A percentile compares a stretch with the other conserved stretches of the same genome.
These are phyloP conservation scores for Platichthys flesus DNA, from an alignment of 2,113 vertebrate species.

Conservation along the genomic window DNA sequence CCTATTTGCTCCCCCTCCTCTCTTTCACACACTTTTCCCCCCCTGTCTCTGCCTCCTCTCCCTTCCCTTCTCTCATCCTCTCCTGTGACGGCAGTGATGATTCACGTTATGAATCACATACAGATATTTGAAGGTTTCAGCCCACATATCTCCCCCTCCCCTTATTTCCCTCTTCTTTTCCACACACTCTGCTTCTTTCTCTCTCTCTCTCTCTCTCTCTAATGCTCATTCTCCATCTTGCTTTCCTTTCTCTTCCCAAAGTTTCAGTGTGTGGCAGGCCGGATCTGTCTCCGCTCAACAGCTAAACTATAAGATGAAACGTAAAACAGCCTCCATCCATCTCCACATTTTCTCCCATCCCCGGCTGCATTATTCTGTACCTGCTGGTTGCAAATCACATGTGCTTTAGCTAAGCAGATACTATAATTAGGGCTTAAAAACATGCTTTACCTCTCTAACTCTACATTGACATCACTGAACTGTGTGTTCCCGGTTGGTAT, in stretches of 20 bases:
- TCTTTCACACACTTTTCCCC: conserved; percentile 23
- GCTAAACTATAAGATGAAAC: conserved; percentile 48
- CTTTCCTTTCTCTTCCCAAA: conserved; percentile 44
- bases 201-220: not conserved
- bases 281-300: conserved; percentile 50
- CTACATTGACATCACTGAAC: conserved; percentile 20
- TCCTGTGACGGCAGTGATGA: conserved; percentile 61
- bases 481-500: conserved; percentile 48
- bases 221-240: conserved; percentile 8
- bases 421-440: conserved; percentile 46
- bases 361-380: conserved; percentile 7
- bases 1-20: conserved; percentile 14
- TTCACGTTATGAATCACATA: conserved; percentile 73
- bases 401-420: conserved; percentile 36
- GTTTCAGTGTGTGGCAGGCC: conserved; percentile 47
- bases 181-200: not conserved
- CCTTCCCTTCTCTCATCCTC: conserved; percentile 39
- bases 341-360: not conserved
- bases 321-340: conserved; percentile 32
- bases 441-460: conserved; percentile 14
- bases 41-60: conserved; percentile 17
- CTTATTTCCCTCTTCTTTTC: conserved; percentile 26
- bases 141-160: conserved; percentile 54
- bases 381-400: conserved; percentile 44
- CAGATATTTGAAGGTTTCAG: conserved; percentile 71